Conservation (phyloP, 2,797 vertebrate species). For the Coracias cyanogaster region DNA sequence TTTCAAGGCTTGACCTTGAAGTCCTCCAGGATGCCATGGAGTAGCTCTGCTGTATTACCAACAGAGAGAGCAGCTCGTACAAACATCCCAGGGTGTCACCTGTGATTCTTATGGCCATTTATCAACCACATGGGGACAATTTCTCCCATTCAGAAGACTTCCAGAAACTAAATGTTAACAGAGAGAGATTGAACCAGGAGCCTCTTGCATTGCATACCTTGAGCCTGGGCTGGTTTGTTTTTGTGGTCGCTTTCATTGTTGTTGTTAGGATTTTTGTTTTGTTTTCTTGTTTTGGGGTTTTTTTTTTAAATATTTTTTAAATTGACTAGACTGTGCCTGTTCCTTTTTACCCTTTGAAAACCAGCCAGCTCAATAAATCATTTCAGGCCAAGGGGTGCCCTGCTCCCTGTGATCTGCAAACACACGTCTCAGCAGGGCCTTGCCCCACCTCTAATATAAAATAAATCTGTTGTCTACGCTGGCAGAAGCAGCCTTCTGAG, state of each 20-base stretch:
- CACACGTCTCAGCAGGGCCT: not conserved
- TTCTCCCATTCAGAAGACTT: not conserved
- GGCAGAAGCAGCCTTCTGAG: not conserved
- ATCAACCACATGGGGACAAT: not conserved
- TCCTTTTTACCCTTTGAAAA: not conserved
- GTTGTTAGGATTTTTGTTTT: too few relatives aligned
- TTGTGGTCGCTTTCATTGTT: not conserved
- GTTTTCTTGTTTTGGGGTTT: not conserved
- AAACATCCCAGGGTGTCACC: not conserved
- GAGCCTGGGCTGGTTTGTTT: not conserved
- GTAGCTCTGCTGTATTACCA: not conserved
- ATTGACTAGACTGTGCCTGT: not conserved
- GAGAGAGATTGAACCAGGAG: not conserved
- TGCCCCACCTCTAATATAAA: not conserved
- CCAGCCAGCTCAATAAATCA: not conserved
- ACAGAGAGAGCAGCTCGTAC: not conserved
- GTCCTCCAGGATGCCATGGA: not conserved
- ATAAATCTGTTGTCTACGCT: not conserved
- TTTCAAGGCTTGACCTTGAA: not conserved
- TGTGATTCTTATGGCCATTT: not conserved
- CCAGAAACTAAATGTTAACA: not conserved
- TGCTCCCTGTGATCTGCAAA: not conserved
- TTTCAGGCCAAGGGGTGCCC: not conserved
- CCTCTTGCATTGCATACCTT: not conserved
- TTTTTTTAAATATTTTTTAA: not conserved